phyloP scores from a whole-genome alignment of 2,113 vertebrate species.

The Myrmecobius fasciatus region DNA sequence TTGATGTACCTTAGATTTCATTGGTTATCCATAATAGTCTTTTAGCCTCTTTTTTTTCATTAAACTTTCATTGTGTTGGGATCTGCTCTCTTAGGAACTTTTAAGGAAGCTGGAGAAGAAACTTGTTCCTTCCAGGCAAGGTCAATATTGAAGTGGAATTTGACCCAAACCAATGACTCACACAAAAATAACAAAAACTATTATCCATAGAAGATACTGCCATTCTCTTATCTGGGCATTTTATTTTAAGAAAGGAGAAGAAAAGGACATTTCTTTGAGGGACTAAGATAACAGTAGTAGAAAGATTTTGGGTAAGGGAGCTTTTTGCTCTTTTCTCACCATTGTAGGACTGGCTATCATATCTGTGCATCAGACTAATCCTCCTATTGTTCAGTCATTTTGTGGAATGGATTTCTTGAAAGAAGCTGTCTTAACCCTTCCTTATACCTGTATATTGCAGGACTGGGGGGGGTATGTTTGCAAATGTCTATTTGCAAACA shows the following conservation, averaged over 20 bases:
- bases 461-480: not conserved
- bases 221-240: not conserved
- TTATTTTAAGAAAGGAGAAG: not conserved
- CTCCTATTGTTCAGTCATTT: not conserved
- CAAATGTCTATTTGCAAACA: not conserved
- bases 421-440: not conserved
- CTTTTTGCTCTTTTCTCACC: not conserved
- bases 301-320: not conserved
- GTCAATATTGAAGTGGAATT: not conserved
- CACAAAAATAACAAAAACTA: not conserved
- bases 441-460: not conserved
- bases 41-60: not conserved
- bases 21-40: not conserved
- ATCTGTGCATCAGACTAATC: not conserved
- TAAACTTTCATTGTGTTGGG: not conserved
- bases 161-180: not conserved
- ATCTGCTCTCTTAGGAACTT: not conserved
- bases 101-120: not conserved
- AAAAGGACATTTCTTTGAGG: not conserved
- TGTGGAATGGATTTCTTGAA: not conserved
- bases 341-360: not conserved
- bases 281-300: not conserved
- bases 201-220: not conserved
- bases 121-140: not conserved
- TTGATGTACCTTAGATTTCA: not conserved